Evolutionary conservation across 2,797 vertebrate species (phyloP).

Genomic region (Macrochelys suwanniensis): DNA sequence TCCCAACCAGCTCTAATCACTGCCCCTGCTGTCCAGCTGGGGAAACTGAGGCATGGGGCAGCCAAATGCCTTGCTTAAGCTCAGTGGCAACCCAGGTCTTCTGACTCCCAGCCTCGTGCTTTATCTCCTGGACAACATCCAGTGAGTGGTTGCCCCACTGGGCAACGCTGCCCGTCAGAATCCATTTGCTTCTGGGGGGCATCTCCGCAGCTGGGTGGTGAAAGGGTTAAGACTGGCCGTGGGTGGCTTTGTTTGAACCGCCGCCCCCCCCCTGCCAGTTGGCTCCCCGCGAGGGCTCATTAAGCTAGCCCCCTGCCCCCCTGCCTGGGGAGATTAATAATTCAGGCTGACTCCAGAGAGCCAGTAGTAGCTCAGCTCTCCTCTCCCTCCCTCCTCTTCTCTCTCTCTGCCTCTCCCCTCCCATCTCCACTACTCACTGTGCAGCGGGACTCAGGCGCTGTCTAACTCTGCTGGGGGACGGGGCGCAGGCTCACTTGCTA

Average conservation of each 20-base stretch:
- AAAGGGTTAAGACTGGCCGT: constrained; percentile 65
- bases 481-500: background rate
- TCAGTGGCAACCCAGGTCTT: background rate
- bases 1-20: background rate
- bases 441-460: constrained; percentile 15
- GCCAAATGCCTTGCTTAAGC: background rate
- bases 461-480: constrained; percentile 43
- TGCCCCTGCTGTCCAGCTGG: background rate
- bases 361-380: constrained; percentile 72
- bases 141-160: background rate
- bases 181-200: background rate
- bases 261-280: constrained; percentile 23
- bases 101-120: background rate
- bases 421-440: constrained; percentile 66
- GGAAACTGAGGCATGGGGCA: background rate
- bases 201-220: background rate
- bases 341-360: constrained; percentile 69
- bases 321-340: constrained; percentile 76
- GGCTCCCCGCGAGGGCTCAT: constrained; percentile 60
- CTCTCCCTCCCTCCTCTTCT: constrained; percentile 66
- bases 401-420: constrained; percentile 75
- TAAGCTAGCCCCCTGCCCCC: constrained; percentile 56
- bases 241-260: background rate
- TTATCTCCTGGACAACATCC: background rate
- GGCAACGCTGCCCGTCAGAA: background rate